Evolutionary conservation across 2,113 vertebrate species (phyloP).

Genomic region (Heterotis niloticus): DNA sequence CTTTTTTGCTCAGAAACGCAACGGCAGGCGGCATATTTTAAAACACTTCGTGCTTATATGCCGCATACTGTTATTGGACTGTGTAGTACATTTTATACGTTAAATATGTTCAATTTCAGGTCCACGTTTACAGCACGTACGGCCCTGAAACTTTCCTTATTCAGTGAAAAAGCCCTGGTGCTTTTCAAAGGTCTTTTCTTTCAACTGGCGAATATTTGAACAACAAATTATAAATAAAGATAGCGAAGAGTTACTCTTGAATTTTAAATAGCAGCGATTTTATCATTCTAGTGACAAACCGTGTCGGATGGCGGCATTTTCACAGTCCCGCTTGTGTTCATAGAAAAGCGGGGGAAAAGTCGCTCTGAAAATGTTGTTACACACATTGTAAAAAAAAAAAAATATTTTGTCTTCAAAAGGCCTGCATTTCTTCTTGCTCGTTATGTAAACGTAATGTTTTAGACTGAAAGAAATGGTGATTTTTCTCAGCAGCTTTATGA

Average conservation of each 20-base stretch:
- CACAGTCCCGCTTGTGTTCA: background rate
- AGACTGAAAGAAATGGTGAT: background rate
- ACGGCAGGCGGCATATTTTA: too few relatives aligned
- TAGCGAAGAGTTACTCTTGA: too few relatives aligned
- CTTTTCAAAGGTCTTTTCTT: too few relatives aligned
- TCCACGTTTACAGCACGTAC: background rate
- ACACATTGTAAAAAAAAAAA: background rate
- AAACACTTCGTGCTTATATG: too few relatives aligned
- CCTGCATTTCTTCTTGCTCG: constrained; percentile 1
- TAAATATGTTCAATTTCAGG: background rate
- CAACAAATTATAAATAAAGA: too few relatives aligned
- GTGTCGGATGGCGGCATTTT: background rate
- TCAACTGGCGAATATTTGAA: too few relatives aligned
- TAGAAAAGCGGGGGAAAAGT: background rate
- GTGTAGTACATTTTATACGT: too few relatives aligned
- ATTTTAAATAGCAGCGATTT: too few relatives aligned
- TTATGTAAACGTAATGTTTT: background rate
- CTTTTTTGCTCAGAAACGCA: background rate
- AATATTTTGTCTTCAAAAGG: background rate
- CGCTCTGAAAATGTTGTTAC: background rate
- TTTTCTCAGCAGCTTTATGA: background rate
- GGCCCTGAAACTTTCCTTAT: background rate
- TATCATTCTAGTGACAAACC: background rate
- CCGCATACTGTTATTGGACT: background rate
- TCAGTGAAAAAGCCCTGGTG: background rate